These are phyloP conservation scores for Thecophora atra DNA, from an alignment of 2,888 invertebrate genomes.

Conservation along the genomic window DNA sequence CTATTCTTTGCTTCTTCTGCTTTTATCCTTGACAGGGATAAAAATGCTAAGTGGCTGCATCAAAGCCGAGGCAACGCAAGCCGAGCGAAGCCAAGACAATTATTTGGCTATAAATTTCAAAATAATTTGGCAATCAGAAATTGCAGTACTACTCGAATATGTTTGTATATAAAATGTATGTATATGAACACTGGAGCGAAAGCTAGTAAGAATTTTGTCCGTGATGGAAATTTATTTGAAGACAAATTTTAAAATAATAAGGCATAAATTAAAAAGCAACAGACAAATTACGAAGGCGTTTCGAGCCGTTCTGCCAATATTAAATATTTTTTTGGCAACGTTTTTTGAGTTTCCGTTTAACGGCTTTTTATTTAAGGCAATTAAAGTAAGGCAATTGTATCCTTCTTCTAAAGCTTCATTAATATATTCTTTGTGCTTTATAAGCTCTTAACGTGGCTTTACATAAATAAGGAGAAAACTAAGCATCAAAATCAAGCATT, in stretches of 20 bases:
- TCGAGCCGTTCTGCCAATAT: not conserved
- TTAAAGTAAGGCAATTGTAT: too few species aligned
- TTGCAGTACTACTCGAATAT: not conserved
- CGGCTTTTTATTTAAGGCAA: too few species aligned
- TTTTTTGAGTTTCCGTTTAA: not conserved
- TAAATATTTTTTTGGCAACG: not conserved
- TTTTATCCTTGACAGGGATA: not conserved
- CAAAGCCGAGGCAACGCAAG: conserved; percentile 2
- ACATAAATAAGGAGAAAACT: too few species aligned
- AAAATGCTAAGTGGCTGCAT: not conserved
- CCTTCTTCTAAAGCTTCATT: too few species aligned
- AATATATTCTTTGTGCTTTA: too few species aligned
- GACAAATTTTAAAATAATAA: conserved; percentile 3
- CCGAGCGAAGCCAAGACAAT: not conserved
- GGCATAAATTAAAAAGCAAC: conserved; percentile 2
- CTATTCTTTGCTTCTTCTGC: not conserved
- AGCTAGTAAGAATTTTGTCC: not conserved
- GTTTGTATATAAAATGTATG: too few species aligned
- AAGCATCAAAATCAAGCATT: too few species aligned
- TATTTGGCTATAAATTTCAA: not conserved
- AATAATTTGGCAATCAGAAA: conserved; percentile 5
- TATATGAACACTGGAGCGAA: not conserved
- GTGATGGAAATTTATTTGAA: conserved; percentile 16
- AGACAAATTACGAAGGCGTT: not conserved
- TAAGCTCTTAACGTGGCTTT: too few species aligned